Evolutionary conservation across 2,888 invertebrate species (phyloP), one percentile per base, ranked within the genome.

Genomic region (Drosophila dives): DNA sequence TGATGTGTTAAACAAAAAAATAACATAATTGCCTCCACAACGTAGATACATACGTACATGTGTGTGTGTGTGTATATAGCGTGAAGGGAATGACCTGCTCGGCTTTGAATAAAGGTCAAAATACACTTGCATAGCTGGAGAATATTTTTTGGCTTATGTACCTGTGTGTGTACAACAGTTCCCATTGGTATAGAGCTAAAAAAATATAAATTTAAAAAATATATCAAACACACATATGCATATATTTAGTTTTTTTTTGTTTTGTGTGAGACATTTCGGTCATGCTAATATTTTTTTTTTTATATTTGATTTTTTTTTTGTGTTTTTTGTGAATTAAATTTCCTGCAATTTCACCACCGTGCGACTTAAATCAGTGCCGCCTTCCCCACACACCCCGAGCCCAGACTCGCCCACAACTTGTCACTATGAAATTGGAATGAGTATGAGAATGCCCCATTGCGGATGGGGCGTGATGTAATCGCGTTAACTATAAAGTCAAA

Each of bases 401-500:
- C 26, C 34, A 45, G 45, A 45, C 45, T 45, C 69, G 34, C 77
- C 55, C 67, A 61, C 63, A 50, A 68, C 63, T 67, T 71, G 66
- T 65, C 82, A 58, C 67, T 51, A 72, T 73, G 29, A 38, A 64
- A 50, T 54, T 5, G 40, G 49, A 71, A 71, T 54, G 60, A 62
- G 58, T 64, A 61, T 67, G 50, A 49, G 45, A 45, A 45, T 45
- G 45, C 45, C 23, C 45, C 76, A 64, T 36, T 70, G 70, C 64
- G 77, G 66, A 74, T 77, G 79, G 70, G 70, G 76, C 76, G 83
- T 85, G 85, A 85, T 87, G 87, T 85, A 85, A 87, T 85, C 85
- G 75, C 77, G 70, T 80, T 81, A 84, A 81, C 80, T 80, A 72
- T 64, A 65, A 61, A 66, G 62, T 56, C 42, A 53, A 74, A 75